These are phyloP conservation scores for Lomographa bimaculata DNA, from an alignment of 2,888 invertebrate genomes.

Conservation along the genomic window DNA sequence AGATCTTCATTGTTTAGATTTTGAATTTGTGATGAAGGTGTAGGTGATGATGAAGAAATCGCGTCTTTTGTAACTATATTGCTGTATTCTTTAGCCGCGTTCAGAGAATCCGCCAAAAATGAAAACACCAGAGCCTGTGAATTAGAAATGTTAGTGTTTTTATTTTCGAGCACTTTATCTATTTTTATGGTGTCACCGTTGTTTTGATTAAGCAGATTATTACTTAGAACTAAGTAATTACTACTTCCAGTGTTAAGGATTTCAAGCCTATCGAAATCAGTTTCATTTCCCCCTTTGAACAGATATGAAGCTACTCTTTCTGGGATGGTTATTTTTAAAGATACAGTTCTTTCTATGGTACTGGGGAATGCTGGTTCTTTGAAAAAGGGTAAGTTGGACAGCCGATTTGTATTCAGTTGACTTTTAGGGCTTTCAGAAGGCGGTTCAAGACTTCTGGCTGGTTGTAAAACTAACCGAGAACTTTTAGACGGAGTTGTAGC, in stretches of 20 bases:
- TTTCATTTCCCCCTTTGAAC: conserved; percentile 59
- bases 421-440: conserved; percentile 47
- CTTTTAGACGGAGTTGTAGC: conserved; percentile 46
- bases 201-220: conserved; percentile 48
- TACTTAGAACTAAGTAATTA: conserved; percentile 70
- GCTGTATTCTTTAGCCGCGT: conserved; percentile 69
- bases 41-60: conserved; percentile 44
- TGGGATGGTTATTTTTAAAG: conserved; percentile 74
- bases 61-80: conserved; percentile 62
- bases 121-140: conserved; percentile 78
- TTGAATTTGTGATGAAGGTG: conserved; percentile 47
- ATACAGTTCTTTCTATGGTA: conserved; percentile 74
- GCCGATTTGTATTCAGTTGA: conserved; percentile 50
- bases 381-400: conserved; percentile 63
- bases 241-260: conserved; percentile 74
- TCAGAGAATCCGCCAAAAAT: conserved; percentile 71
- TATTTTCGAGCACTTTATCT: conserved; percentile 62
- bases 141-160: conserved; percentile 69
- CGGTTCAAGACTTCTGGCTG: conserved; percentile 59
- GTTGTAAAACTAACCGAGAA: conserved; percentile 50
- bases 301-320: conserved; percentile 69
- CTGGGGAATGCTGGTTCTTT: conserved; percentile 60
- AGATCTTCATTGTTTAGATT: conserved; percentile 58
- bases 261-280: conserved; percentile 64
- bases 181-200: conserved; percentile 60